Base-by-base conservation (phyloP, 92 coral and sea anemone species). In the Phenganax subtilis region DNA sequence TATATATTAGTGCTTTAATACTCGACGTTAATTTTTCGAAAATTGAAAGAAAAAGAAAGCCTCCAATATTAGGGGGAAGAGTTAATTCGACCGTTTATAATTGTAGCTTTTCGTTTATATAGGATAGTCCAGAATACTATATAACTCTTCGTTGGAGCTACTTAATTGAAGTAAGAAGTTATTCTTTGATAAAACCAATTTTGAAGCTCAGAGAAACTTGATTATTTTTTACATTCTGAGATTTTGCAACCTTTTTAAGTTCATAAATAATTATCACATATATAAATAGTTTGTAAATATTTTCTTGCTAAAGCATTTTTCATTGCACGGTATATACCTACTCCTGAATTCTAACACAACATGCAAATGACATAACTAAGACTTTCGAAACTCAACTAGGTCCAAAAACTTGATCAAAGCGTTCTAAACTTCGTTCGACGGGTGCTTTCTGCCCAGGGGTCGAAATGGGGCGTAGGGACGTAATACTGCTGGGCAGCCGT, bases 341-440 rank as follows among this genome's bases (percentile, higher is more conserved):
- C 53, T 29, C 3, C 47, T 17, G 47, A 30, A 6, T 37, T 37
- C 47, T 37, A 37, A 29, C 73, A 68, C 52, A 68, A 8, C 31
- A 37, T 28, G 3, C 67, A 7, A 17, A 15, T 61, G 25, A 7
- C n/a, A 51, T 68, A 37, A 3, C 52, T 6, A 37, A 30, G 47
- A 68, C 54, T 6, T 68, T 29, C 47, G 7, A 68, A 16, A 37
- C 12, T 65, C 62, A 79, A 61, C 68, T 74, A 30, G 83, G 83
- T 47, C 83, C 83, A 65, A 79, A 79, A 51, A 54, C 83, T 52
- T 79, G 83, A 27, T 79, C 55, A 65, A 79, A 79, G 12, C 83
- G 44, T 64, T 79, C 61, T n/a, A 79, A 54, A 65, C 83, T 79
- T 8, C 83, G 83, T 51, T 79, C 74, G 17, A 79, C 74, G 14